Conservation (phyloP, 1,140 invertebrate genomes). For the Meloidogyne chitwoodi region DNA sequence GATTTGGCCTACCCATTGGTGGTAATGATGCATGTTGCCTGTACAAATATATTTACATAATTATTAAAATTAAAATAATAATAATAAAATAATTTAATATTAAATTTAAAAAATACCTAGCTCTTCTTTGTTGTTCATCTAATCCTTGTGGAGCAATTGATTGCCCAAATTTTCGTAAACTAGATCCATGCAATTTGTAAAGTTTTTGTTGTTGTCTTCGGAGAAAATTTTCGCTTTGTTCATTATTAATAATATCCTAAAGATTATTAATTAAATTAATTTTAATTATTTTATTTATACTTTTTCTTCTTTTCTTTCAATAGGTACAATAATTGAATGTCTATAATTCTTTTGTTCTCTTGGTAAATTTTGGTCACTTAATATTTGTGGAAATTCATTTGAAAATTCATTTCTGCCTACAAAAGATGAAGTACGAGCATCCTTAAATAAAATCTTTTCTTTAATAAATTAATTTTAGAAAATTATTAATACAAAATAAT, state of each 20-base stretch:
- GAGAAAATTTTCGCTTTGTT: neutral
- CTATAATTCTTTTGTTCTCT: neutral
- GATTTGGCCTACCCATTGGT: conserved; percentile 1
- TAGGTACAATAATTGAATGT: neutral
- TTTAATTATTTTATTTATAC: neutral
- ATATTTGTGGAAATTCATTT: conserved; percentile 9
- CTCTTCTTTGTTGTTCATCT: neutral
- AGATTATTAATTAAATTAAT: neutral
- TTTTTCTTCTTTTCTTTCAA: conserved; percentile 1
- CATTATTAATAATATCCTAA: neutral
- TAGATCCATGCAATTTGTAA: neutral
- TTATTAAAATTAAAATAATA: too few relatives aligned
- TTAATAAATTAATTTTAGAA: too few relatives aligned
- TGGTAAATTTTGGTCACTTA: neutral
- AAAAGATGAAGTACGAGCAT: neutral
- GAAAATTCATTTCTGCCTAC: neutral
- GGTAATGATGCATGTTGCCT: conserved; percentile 14
- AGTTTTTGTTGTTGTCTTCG: conserved; percentile 3
- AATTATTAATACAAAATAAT: neutral
- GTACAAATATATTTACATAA: neutral
- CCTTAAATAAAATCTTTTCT: neutral
- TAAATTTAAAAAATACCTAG: neutral
- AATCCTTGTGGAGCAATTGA: neutral
- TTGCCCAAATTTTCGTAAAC: neutral
- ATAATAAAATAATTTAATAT: too few relatives aligned